phyloP scores from a whole-genome alignment of 2,888 invertebrate species.

The Axea sp. region DNA sequence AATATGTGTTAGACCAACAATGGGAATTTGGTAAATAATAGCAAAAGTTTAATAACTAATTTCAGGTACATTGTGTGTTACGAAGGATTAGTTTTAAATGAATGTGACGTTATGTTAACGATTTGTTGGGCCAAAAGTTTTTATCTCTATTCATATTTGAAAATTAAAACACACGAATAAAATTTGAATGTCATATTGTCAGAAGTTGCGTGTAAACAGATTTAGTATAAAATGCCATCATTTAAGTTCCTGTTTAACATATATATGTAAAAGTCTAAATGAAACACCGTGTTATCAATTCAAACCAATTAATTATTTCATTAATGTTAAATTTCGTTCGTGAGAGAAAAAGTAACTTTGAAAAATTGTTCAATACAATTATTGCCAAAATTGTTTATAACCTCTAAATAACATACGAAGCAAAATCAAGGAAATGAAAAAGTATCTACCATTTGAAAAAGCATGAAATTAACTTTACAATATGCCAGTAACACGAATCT shows the following conservation, averaged over 20 bases:
- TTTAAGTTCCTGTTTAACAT: too few species aligned
- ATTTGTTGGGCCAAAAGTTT: conserved; percentile 6
- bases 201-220: neutral
- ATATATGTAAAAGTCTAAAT: too few species aligned
- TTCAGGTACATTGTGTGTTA: conserved; percentile 15
- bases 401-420: neutral
- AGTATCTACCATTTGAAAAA: neutral
- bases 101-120: conserved; percentile 22
- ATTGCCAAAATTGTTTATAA: too few species aligned
- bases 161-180: too few species aligned
- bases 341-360: too few species aligned
- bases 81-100: conserved; percentile 30
- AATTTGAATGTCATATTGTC: too few species aligned
- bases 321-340: too few species aligned
- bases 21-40: conserved; percentile 49
- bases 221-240: too few species aligned
- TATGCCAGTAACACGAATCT: too few species aligned
- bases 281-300: too few species aligned
- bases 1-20: conserved; percentile 34
- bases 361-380: neutral
- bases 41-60: conserved; percentile 51
- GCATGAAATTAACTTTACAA: conserved; percentile 11
- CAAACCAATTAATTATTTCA: too few species aligned
- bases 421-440: neutral
- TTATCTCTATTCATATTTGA: neutral